phyloP scores from a whole-genome alignment of 2,797 vertebrate species.

The Rhabdophis nuchalis region DNA sequence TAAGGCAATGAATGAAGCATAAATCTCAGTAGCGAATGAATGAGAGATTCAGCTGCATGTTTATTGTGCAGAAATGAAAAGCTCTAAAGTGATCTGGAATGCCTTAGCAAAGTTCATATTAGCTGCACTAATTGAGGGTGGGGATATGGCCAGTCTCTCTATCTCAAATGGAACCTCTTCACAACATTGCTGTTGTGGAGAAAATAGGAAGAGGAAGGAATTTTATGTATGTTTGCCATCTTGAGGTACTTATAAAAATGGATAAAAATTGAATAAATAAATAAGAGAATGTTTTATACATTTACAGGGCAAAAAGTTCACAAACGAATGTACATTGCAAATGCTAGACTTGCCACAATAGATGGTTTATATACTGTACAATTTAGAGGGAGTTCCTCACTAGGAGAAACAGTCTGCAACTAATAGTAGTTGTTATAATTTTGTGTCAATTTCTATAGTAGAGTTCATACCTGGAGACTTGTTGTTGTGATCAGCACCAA shows the following conservation, averaged over 20 bases:
- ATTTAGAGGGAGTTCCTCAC: neutral
- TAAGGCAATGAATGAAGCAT: neutral
- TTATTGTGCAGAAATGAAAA: neutral
- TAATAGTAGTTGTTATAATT: neutral
- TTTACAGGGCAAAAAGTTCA: neutral
- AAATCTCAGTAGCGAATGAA: neutral
- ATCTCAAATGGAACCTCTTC: neutral
- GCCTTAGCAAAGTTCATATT: neutral
- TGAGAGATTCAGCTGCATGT: neutral
- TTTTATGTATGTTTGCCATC: neutral
- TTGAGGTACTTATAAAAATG: neutral
- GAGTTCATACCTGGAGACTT: neutral
- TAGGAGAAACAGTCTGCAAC: neutral
- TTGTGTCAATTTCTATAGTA: neutral
- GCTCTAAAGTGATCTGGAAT: neutral
- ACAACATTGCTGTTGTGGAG: neutral
- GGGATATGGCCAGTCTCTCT: neutral
- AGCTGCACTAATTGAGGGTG: neutral
- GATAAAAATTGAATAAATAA: neutral
- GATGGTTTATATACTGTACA: neutral
- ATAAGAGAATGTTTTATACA: neutral
- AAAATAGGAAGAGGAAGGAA: neutral
- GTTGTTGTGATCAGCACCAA: neutral
- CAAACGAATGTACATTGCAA: neutral
- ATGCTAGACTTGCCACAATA: neutral